A percentile compares a stretch with the other conserved stretches of the same genome.
Conservation (phyloP, 2,113 vertebrate species). For the Ranitomeya imitator region DNA sequence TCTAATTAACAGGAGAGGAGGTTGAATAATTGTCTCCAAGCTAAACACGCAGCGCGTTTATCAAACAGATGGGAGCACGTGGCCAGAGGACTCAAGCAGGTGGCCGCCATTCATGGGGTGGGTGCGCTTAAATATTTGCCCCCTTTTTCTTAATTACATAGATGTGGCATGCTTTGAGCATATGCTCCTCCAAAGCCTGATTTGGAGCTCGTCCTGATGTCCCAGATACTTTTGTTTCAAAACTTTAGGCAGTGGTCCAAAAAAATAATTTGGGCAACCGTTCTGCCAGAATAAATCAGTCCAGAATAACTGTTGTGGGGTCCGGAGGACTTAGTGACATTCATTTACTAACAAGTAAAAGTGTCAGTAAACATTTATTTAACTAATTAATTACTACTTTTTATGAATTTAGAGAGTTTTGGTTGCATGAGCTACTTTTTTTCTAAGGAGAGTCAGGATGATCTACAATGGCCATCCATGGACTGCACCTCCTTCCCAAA, state of each 20-base stretch:
- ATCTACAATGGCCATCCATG: background rate
- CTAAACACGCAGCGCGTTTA: slow-evolving; percentile 37
- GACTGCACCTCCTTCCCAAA: background rate
- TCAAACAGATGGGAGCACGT: slow-evolving; percentile 48
- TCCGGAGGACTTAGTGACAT: background rate
- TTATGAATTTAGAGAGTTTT: background rate
- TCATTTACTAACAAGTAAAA: background rate
- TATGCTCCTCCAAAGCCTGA: slow-evolving; percentile 36
- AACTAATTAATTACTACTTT: background rate
- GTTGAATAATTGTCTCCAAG: slow-evolving; percentile 43
- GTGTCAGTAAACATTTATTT: background rate
- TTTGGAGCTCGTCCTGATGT: slow-evolving; percentile 28
- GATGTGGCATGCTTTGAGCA: slow-evolving; percentile 32
- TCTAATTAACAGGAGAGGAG: slow-evolving; percentile 53
- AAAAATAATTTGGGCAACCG: background rate
- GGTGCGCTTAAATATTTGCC: slow-evolving; percentile 1
- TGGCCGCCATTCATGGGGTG: slow-evolving; percentile 15
- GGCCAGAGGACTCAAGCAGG: slow-evolving; percentile 38
- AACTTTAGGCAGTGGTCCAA: slow-evolving; percentile 1
- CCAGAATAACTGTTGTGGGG: background rate
- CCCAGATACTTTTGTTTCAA: slow-evolving; percentile 40
- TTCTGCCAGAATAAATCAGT: background rate
- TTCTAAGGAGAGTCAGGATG: background rate
- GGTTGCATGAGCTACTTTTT: background rate
- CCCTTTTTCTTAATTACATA: slow-evolving; percentile 35